Evolutionary conservation across 1,140 invertebrate species (phyloP), one percentile per base, ranked within the genome.

Genomic region (Trichomalopsis sarcophagae): DNA sequence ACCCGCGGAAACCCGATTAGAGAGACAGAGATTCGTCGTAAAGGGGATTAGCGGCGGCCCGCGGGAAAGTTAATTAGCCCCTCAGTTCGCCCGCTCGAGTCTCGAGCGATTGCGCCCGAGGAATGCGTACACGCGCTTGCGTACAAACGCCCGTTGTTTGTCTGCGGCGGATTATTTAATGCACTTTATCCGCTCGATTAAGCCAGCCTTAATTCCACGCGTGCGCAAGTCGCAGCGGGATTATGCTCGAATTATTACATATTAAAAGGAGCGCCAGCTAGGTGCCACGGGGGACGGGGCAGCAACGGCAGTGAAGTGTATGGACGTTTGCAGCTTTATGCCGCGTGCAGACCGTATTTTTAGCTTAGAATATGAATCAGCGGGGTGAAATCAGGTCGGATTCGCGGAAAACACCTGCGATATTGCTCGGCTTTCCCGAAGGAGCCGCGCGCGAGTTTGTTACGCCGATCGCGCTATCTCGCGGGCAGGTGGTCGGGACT

Each of bases 21-120:
- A 84, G 33, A 75, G 74, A 5, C 21, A 7, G 21, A 71, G 83
- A 84, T 84, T 84, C 83, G 68, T 80, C 80, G 74, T 82, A 78
- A 82, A 78, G 74, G 47, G 84, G 84, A 86, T 85, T 81, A 81
- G 84, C 27, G 83, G 30, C 13, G 77, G 68, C n/a, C 33, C 2
- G 44, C 47, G 50, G 73, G 68, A 81, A 85, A 85, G 84, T 85
- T 85, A 81, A 86, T 86, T 86, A 82, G 84, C 30, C 84, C 71
- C 79, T 44, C 40, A 9, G 73, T 81, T 82, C 69, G 66, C 50
- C 80, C 80, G 78, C 66, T 86, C 84, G 80, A 27, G 27, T 86
- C 80, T 62, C 84, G 84, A 78, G 62, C 80, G 80, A 86, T 86
- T 86, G 66, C 84, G 23, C 40, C 47, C 30, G 40, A 82, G 84